Conservation (phyloP, 2,888 invertebrate species). For the Drosophila nr. perissopoda region DNA sequence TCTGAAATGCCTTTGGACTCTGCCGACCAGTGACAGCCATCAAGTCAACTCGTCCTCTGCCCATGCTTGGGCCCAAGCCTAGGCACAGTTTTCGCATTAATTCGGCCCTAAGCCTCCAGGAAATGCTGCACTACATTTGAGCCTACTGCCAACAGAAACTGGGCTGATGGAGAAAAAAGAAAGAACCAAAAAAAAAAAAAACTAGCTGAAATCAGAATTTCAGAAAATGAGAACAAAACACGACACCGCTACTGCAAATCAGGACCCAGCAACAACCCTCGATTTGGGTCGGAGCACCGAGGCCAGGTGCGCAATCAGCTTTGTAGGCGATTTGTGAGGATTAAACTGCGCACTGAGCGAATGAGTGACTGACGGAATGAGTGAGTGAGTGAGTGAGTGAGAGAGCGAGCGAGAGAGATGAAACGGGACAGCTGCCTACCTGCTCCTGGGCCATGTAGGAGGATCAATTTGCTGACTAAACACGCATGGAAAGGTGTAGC, state of each 20-base stretch:
- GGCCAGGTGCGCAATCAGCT: slow-evolving; percentile 78
- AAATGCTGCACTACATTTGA: slow-evolving; percentile 49
- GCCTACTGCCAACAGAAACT: slow-evolving; percentile 18
- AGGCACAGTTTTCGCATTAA: slow-evolving; percentile 53
- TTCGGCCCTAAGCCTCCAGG: slow-evolving; percentile 63
- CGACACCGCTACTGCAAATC: slow-evolving; percentile 63
- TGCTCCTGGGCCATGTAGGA: slow-evolving; percentile 64
- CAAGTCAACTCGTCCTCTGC: slow-evolving; percentile 61
- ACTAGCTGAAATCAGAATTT: slow-evolving; percentile 48
- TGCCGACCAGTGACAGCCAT: slow-evolving; percentile 52
- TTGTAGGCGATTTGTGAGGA: slow-evolving; percentile 81
- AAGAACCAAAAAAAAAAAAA: neutral
- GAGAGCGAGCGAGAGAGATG: neutral
- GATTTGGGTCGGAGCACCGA: slow-evolving; percentile 24
- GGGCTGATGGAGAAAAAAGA: slow-evolving; percentile 11
- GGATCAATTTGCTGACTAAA: slow-evolving; percentile 80
- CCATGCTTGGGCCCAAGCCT: slow-evolving; percentile 30
- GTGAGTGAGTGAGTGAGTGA: neutral
- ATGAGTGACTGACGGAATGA: neutral
- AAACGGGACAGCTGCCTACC: slow-evolving; percentile 62
- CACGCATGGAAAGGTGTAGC: slow-evolving; percentile 76
- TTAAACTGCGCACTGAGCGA: slow-evolving; percentile 71
- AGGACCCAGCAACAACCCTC: slow-evolving; percentile 59
- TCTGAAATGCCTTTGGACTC: slow-evolving; percentile 18
- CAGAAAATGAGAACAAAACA: slow-evolving; percentile 65